Evolutionary conservation across 1,140 invertebrate genomes (phyloP).

Genomic region (Nylanderia fulva): DNA sequence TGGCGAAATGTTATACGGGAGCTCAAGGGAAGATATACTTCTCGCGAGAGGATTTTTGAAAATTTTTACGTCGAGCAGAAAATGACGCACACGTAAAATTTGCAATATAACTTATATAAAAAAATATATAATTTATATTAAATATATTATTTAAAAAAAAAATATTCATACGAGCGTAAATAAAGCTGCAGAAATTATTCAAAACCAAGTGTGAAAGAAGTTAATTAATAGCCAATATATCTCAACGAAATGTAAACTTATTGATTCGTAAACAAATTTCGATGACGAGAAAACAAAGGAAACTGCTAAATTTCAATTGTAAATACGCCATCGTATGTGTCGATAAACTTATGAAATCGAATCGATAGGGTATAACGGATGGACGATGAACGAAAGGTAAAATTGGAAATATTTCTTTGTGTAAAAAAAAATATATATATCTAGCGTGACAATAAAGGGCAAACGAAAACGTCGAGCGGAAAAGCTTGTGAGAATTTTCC

Average conservation of each 20-base stretch:
- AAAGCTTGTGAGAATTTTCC: conserved; percentile 26
- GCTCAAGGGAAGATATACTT: conserved; percentile 11
- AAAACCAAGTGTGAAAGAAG: neutral
- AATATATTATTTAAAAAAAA: no score
- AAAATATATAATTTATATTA: no score
- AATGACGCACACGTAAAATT: neutral
- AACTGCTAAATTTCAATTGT: conserved; percentile 5
- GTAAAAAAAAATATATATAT: conserved; percentile 29
- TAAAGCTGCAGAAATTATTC: neutral
- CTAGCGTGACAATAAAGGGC: neutral
- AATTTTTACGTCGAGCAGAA: neutral
- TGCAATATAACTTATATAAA: neutral
- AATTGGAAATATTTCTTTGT: conserved; percentile 46
- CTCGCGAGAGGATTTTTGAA: neutral
- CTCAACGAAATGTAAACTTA: neutral
- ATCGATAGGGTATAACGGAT: conserved; percentile 27
- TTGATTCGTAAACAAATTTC: neutral
- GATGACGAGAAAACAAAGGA: neutral
- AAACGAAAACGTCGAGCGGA: conserved; percentile 33
- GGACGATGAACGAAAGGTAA: conserved; percentile 21
- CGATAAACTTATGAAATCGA: conserved; percentile 24
- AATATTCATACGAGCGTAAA: neutral
- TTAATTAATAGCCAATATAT: neutral
- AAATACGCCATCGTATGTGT: neutral
- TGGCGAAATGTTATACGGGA: neutral